Percentiles rank a stretch among this genome's conserved stretches.
Evolutionary conservation across 2,797 vertebrate species (phyloP).

Genomic region (Anguilla marmorata): DNA sequence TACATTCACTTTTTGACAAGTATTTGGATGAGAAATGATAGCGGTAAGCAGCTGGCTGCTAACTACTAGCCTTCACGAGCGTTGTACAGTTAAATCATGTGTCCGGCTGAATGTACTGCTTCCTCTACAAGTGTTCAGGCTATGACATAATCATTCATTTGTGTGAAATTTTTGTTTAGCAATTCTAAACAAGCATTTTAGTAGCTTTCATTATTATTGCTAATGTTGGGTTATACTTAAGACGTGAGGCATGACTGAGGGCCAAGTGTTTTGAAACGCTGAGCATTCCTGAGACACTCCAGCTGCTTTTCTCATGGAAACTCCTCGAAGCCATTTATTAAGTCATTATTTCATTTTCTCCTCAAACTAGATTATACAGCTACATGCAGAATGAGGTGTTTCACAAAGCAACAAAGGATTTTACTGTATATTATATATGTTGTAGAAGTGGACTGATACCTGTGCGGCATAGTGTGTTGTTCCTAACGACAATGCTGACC

Average conservation of each 20-base stretch:
- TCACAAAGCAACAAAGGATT: neutral
- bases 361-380: neutral
- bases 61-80: neutral
- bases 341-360: constrained; percentile 15
- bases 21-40: neutral
- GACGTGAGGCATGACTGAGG: neutral
- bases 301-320: neutral
- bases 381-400: neutral
- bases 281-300: neutral
- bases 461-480: neutral
- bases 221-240: neutral
- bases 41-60: neutral
- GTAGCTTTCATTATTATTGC: neutral
- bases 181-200: constrained; percentile 17
- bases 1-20: neutral
- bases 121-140: constrained; percentile 2
- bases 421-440: neutral
- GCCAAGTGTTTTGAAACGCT: neutral
- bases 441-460: neutral
- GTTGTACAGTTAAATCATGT: neutral
- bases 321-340: constrained; percentile 1
- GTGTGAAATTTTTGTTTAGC: neutral
- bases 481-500: neutral
- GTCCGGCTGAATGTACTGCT: neutral
- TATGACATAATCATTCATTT: neutral